Conservation (phyloP, 2,888 invertebrate genomes). For the Caenorhabditis sulstoni region DNA sequence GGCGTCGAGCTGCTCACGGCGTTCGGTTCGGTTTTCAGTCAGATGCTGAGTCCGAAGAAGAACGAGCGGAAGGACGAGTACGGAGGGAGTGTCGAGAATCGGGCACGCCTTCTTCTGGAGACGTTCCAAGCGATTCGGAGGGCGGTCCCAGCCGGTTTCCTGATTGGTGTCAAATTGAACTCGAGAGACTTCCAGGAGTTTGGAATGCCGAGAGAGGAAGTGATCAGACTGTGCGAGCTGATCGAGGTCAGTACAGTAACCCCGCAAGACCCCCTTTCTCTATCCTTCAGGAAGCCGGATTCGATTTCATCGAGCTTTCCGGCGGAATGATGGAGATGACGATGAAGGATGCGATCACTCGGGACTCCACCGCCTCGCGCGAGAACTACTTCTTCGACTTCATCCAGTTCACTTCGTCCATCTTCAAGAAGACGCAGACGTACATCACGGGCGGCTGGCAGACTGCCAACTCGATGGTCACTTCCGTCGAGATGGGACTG, state of each 20-base stretch:
- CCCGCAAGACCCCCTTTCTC: background rate
- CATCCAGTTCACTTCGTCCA: slow-evolving; percentile 19
- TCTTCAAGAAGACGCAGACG: slow-evolving; percentile 37
- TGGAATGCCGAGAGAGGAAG: slow-evolving; percentile 62
- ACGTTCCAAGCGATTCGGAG: slow-evolving; percentile 52
- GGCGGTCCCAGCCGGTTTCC: slow-evolving; percentile 54
- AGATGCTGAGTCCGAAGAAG: slow-evolving; percentile 49
- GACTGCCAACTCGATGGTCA: slow-evolving; percentile 65
- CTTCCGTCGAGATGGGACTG: slow-evolving; percentile 52
- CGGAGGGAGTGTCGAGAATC: slow-evolving; percentile 66
- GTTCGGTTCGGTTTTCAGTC: slow-evolving; percentile 71
- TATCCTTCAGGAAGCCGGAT: slow-evolving; percentile 57
- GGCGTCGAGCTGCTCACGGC: slow-evolving; percentile 70
- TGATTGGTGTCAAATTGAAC: slow-evolving; percentile 72
- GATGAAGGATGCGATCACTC: slow-evolving; percentile 27
- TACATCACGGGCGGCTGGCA: slow-evolving; percentile 70
- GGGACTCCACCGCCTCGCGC: slow-evolving; percentile 61
- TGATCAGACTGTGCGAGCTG: slow-evolving; percentile 2
- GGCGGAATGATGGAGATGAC: slow-evolving; percentile 68
- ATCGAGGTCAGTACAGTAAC: slow-evolving; percentile 25
- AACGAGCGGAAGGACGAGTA: slow-evolving; percentile 68
- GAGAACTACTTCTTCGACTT: slow-evolving; percentile 71
- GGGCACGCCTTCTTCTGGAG: slow-evolving; percentile 59
- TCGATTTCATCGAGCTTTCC: slow-evolving; percentile 72
- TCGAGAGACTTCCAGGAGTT: slow-evolving; percentile 69